Percentiles rank a stretch among this genome's conserved stretches.
Conservation (phyloP, 2,113 vertebrate species). For the Galbula dea region DNA sequence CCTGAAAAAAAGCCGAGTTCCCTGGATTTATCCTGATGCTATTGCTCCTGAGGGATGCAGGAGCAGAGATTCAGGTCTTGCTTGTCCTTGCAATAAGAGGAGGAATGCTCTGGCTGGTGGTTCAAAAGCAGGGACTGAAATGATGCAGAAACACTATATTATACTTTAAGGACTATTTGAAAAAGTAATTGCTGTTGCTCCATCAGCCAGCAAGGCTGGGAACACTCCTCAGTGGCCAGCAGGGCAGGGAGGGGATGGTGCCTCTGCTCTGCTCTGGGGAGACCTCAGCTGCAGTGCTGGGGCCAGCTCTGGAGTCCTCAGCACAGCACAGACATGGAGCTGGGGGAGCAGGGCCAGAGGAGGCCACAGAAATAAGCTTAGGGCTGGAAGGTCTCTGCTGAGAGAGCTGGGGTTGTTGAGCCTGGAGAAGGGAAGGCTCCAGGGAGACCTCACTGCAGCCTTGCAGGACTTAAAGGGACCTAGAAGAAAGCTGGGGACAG, state of each 20-base stretch:
- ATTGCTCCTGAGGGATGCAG: not conserved
- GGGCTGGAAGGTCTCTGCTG: too few relatives aligned
- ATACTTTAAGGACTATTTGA: not conserved
- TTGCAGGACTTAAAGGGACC: too few relatives aligned
- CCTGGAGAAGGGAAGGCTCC: too few relatives aligned
- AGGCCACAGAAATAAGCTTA: too few relatives aligned
- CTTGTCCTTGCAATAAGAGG: not conserved
- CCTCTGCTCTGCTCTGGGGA: not conserved
- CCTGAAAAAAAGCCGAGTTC: constrained; percentile 19
- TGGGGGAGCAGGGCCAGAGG: too few relatives aligned
- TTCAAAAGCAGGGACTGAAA: not conserved
- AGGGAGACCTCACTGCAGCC: too few relatives aligned
- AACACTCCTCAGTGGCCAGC: not conserved
- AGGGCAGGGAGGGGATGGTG: not conserved
- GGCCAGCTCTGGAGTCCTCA: too few relatives aligned
- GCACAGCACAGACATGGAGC: too few relatives aligned
- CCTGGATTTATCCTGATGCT: not conserved
- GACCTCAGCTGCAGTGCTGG: not conserved
- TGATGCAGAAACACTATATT: not conserved
- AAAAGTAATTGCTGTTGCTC: not conserved
- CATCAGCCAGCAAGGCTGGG: not conserved
- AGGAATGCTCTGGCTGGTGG: not conserved
- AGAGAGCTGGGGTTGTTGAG: not conserved
- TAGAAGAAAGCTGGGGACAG: too few relatives aligned
- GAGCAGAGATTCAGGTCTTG: not conserved